Percentiles rank a stretch among this genome's conserved stretches.
Evolutionary conservation across 2,888 invertebrate species (phyloP).

Genomic region (Monoplex corrugatus): DNA sequence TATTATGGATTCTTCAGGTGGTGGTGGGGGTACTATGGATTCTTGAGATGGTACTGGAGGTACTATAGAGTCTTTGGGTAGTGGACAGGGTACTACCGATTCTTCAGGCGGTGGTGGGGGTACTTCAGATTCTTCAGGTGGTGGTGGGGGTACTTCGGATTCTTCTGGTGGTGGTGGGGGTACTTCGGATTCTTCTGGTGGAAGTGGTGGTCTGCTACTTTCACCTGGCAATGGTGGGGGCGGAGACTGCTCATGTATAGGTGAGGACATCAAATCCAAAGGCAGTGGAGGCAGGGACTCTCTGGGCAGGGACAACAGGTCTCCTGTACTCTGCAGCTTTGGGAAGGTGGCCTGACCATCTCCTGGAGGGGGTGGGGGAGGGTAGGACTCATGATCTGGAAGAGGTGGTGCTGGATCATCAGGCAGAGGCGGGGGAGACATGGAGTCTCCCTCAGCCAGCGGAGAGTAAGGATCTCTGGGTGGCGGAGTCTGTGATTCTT

Average conservation of each 20-base stretch:
- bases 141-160: neutral
- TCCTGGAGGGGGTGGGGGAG: neutral
- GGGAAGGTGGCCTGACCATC: neutral
- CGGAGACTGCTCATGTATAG: neutral
- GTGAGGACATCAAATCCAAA: constrained; percentile 34
- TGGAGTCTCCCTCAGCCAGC: constrained; percentile 20
- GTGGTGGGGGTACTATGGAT: neutral
- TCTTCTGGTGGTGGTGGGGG: neutral
- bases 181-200: neutral
- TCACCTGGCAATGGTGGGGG: neutral
- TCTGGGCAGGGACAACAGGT: constrained; percentile 27
- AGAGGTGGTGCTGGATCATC: neutral
- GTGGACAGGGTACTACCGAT: neutral
- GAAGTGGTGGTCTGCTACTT: neutral
- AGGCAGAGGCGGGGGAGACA: constrained; percentile 8
- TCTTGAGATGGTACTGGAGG: neutral
- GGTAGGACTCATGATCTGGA: neutral
- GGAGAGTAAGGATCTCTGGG: constrained; percentile 36
- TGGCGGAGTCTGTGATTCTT: constrained; percentile 24
- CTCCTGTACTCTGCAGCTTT: neutral
- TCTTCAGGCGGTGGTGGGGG: neutral
- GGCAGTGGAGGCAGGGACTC: constrained; percentile 31
- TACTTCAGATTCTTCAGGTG: neutral
- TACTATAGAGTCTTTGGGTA: neutral
- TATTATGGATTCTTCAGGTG: neutral